Conservation (phyloP, 2,797 vertebrate genomes). For the Lacerta bilineata region DNA sequence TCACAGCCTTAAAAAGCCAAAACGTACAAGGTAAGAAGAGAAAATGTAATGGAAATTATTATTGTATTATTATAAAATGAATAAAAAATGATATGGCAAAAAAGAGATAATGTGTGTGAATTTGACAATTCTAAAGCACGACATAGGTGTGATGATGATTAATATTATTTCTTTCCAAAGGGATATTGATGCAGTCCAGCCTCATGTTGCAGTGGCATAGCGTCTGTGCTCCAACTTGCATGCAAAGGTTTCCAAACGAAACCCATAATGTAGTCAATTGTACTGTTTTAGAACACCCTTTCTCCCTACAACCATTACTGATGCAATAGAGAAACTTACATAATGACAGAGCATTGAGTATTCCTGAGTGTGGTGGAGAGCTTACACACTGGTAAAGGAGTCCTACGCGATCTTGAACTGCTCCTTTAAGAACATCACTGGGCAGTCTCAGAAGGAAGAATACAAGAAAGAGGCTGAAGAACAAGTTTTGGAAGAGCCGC, state of each 20-base stretch:
- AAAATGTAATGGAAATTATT: no score
- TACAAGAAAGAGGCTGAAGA: constrained; percentile 90
- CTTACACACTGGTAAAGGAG: constrained; percentile 92
- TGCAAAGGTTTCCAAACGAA: background rate
- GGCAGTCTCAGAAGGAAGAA: constrained; percentile 89
- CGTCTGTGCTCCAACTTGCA: background rate
- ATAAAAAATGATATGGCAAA: no score
- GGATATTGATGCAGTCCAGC: no score
- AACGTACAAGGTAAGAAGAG: no score
- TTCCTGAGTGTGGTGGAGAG: constrained; percentile 91
- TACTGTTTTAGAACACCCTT: background rate
- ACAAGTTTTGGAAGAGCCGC: constrained; percentile 94
- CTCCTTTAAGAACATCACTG: constrained; percentile 85
- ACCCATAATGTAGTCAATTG: constrained; percentile 22
- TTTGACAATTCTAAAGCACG: no score
- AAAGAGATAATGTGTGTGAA: no score
- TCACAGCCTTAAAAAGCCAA: no score
- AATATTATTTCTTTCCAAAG: no score
- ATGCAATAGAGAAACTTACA: constrained; percentile 86
- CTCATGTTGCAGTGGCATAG: background rate
- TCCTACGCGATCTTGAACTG: constrained; percentile 92
- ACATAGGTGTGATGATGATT: no score
- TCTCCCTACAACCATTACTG: background rate
- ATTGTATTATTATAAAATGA: no score
- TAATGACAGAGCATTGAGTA: constrained; percentile 93